Percentiles rank a stretch among this genome's conserved stretches.
These are phyloP conservation scores for Pomatostomus ruficeps DNA, from an alignment of 2,113 vertebrate genomes.

Conservation along the genomic window DNA sequence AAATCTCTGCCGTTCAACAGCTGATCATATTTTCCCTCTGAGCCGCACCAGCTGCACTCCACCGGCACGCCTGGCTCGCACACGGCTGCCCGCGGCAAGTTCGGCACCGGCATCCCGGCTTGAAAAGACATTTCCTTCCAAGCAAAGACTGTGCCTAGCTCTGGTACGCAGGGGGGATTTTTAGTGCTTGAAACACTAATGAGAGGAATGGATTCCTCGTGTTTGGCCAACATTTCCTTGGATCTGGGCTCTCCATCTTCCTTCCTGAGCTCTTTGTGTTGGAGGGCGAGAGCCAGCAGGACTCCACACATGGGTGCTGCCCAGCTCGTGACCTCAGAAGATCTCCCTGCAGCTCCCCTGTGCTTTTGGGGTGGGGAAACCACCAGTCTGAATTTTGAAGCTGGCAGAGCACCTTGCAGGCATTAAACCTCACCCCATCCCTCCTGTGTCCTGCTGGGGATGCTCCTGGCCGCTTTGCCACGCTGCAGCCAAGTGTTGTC, in stretches of 20 bases:
- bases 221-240: neutral
- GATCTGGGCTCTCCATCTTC: neutral
- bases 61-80: neutral
- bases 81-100: neutral
- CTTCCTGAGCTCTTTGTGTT: neutral
- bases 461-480: neutral
- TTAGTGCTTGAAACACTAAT: neutral
- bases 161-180: fast-evolving
- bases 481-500: neutral
- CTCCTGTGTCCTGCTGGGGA: neutral
- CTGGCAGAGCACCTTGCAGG: neutral
- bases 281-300: neutral
- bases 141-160: neutral
- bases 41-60: neutral
- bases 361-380: neutral
- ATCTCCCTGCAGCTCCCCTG: neutral
- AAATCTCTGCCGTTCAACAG: neutral
- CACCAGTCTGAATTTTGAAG: neutral
- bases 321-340: neutral
- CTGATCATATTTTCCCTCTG: neutral
- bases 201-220: neutral
- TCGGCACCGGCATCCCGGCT: neutral
- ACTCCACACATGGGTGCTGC: neutral
- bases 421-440: neutral
- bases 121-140: neutral